Percentiles rank a stretch among this genome's conserved stretches.
phyloP scores from a whole-genome alignment of 2,797 vertebrate genomes.

The Phoebastria nigripes region DNA sequence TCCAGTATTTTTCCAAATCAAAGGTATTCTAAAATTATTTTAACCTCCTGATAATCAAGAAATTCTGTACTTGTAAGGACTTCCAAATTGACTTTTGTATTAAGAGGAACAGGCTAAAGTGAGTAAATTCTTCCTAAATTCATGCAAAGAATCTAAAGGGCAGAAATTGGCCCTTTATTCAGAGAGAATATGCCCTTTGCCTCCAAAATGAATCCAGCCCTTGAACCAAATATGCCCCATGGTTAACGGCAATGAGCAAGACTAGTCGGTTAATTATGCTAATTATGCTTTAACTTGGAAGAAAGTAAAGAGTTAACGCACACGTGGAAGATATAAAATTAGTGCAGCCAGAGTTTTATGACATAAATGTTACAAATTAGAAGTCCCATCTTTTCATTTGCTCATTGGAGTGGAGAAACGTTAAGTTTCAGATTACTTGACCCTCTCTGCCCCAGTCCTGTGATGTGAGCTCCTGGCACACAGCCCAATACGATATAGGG shows the following conservation, averaged over 20 bases:
- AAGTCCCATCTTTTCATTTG: not conserved
- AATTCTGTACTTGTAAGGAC: not conserved
- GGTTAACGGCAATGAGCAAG: not conserved
- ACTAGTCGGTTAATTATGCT: not conserved
- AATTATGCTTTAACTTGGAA: not conserved
- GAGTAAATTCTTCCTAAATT: not conserved
- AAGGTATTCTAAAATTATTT: not conserved
- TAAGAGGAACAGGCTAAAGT: not conserved
- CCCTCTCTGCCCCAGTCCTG: too few relatives aligned
- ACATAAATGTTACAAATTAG: not conserved
- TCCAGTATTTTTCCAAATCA: not conserved
- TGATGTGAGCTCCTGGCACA: not conserved
- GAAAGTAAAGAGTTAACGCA: not conserved
- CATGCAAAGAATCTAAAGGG: not conserved
- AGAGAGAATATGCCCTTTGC: not conserved
- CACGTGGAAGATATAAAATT: not conserved
- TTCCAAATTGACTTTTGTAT: not conserved
- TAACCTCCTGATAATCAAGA: not conserved
- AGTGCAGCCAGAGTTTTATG: not conserved
- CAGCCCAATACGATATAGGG: not conserved
- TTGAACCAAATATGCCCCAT: not conserved
- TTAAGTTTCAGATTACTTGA: not conserved
- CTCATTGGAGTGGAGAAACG: not conserved
- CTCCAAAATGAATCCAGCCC: not conserved
- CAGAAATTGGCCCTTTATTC: not conserved